phyloP scores from a whole-genome alignment of 37 sponge, comb jelly and placozoan genomes.

The Axinella damicornis region DNA sequence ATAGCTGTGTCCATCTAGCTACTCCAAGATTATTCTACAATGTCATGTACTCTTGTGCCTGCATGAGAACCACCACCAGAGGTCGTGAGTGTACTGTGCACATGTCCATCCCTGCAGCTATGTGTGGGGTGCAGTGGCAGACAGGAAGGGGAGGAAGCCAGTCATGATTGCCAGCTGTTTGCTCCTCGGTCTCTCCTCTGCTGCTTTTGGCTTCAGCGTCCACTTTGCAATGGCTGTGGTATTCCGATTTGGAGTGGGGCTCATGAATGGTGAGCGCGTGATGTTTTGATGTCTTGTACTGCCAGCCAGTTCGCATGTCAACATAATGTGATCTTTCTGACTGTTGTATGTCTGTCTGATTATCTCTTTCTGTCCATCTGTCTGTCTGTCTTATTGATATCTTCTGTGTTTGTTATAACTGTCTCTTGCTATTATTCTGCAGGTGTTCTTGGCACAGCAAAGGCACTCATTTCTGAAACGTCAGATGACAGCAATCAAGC shows the following conservation, averaged over 20 bases:
- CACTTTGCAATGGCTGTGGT: constrained; percentile 73
- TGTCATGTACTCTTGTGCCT: no score
- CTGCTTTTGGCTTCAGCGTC: constrained; percentile 77
- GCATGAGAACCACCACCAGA: no score
- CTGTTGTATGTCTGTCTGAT: no score
- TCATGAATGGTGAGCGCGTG: constrained; percentile 64
- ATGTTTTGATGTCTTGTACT: background rate
- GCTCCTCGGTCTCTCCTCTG: constrained; percentile 38
- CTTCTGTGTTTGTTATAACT: no score
- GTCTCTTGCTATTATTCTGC: no score
- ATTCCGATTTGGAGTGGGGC: constrained; percentile 72
- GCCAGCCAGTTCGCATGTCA: background rate
- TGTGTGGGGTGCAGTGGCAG: constrained; percentile 84
- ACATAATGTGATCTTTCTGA: background rate
- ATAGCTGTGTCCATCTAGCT: no score
- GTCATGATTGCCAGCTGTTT: constrained; percentile 60
- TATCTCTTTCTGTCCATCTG: no score
- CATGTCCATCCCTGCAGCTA: constrained; percentile 48
- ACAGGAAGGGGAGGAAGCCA: constrained; percentile 71
- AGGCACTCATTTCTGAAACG: constrained; percentile 80
- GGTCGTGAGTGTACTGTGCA: no score
- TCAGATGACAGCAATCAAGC: constrained; percentile 75
- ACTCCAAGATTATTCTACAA: no score
- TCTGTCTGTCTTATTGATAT: no score
- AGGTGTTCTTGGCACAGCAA: constrained; percentile 73